Conservation (phyloP, 2,888 invertebrate genomes). For the Omphaloscelis lunosa region DNA sequence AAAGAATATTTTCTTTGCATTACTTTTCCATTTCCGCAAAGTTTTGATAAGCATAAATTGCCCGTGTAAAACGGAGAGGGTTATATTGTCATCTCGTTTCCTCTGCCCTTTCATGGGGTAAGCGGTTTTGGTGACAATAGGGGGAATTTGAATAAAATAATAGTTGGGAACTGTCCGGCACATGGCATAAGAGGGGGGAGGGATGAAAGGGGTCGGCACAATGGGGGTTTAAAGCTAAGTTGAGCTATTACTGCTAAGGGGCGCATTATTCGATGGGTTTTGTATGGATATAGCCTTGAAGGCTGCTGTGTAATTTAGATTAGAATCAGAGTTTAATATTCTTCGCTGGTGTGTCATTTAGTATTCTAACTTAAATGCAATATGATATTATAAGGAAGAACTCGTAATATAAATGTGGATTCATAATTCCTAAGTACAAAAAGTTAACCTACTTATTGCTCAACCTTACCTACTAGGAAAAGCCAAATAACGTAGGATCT, state of each 20-base stretch:
- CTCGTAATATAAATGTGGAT: background rate
- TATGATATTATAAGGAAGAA: background rate
- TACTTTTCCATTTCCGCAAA: conserved; percentile 62
- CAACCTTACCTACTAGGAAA: background rate
- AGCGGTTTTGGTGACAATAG: conserved; percentile 76
- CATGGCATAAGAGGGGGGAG: conserved; percentile 72
- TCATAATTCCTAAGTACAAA: background rate
- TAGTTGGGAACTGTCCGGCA: conserved; percentile 80
- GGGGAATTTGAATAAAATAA: conserved; percentile 86
- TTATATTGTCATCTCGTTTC: conserved; percentile 48
- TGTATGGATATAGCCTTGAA: conserved; percentile 13
- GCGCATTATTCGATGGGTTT: conserved; percentile 76
- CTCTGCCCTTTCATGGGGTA: conserved; percentile 70
- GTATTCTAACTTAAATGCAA: background rate
- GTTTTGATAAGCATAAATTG: conserved; percentile 63
- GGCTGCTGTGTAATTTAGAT: conserved; percentile 2
- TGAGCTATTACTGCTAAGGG: conserved; percentile 67
- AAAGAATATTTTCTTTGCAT: conserved; percentile 61
- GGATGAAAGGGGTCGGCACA: conserved; percentile 71
- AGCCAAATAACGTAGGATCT: background rate
- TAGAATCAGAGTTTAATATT: background rate
- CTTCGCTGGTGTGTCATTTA: conserved; percentile 13
- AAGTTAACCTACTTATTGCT: background rate
- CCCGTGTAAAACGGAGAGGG: conserved; percentile 53
- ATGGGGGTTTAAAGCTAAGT: conserved; percentile 73